Evolutionary conservation across 2,888 invertebrate species (phyloP), one percentile per base, ranked within the genome.

Genomic region (Adelognathus sp.): DNA sequence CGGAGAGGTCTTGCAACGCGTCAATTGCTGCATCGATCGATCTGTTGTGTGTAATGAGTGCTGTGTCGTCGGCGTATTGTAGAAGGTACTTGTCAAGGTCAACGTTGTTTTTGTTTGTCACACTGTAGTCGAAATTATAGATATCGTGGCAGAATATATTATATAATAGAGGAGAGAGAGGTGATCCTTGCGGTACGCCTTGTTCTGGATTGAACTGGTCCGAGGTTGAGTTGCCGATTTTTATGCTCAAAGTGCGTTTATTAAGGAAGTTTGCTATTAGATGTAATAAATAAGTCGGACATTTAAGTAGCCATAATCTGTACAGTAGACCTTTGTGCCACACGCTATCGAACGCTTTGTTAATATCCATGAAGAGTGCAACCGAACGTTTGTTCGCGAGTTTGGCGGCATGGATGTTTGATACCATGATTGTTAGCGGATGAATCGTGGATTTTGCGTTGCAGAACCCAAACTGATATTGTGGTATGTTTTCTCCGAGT

Each of bases 1-100:
- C 1, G 87, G 87, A 64, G 85, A 83, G 63, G 89, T 88, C 0
- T 81, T 87, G 6, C 89, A 50, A 85, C 67, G 24, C 2, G 16
- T n/a, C 16, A 29, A 29, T 29, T 54, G 54, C 14, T 29, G n/a
- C 2, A 4, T 54, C 54, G 2, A 54, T 14, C 29, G 54, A 29
- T n/a, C 1, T 54, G 5, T 14, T 14, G n/a, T 54, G 29, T 29
- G 27, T n/a, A n/a, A 52, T 29, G n/a, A 52, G 21, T n/a, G 52
- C 52, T 2, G 52, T 52, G 27, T 52, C 52, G 24, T 52, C 52
- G 7, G 27, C 52, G 14, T 52, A 41, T 41, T 41, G 14, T 11
- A 41, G 11, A 1, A 41, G 1, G 14, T 41, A 41, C 1, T 41
- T 7, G 14, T 11, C 14, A n/a, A n/a, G n/a, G n/a, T n/a, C n/a